These are phyloP conservation scores for Garra rufa DNA, from an alignment of 2,113 vertebrate species.

Conservation along the genomic window DNA sequence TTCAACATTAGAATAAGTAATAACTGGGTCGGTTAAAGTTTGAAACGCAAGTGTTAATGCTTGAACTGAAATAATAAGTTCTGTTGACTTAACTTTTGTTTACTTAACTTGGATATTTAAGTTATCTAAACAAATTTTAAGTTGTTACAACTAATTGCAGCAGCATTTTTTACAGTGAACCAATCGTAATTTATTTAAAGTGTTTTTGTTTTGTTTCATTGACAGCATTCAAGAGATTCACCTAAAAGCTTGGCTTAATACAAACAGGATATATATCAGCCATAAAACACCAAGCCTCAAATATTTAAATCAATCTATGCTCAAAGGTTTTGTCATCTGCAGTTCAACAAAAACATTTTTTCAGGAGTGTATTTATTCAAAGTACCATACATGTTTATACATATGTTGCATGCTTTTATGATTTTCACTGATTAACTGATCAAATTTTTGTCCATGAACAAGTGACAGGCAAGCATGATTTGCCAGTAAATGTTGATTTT, in stretches of 20 bases:
- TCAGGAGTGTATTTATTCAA: not conserved
- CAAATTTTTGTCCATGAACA: not conserved
- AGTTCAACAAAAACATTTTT: not conserved
- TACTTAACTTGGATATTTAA: too few species aligned
- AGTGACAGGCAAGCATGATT: constrained; percentile 2
- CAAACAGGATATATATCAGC: not conserved
- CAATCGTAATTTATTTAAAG: too few species aligned
- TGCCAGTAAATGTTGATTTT: constrained; percentile 45
- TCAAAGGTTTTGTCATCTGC: not conserved
- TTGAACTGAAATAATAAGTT: too few species aligned
- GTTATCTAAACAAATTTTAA: too few species aligned
- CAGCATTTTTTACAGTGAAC: too few species aligned
- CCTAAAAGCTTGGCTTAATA: not conserved
- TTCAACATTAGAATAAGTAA: too few species aligned
- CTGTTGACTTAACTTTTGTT: too few species aligned
- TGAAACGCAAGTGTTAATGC: too few species aligned
- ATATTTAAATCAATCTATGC: not conserved
- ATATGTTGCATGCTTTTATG: not conserved
- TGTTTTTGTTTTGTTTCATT: not conserved
- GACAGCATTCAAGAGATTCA: not conserved
- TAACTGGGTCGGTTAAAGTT: too few species aligned
- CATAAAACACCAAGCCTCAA: not conserved
- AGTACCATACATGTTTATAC: not conserved
- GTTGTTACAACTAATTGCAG: too few species aligned
- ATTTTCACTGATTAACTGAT: not conserved